phyloP scores from a whole-genome alignment of 2,797 vertebrate genomes.

The Epinephelus awoara region DNA sequence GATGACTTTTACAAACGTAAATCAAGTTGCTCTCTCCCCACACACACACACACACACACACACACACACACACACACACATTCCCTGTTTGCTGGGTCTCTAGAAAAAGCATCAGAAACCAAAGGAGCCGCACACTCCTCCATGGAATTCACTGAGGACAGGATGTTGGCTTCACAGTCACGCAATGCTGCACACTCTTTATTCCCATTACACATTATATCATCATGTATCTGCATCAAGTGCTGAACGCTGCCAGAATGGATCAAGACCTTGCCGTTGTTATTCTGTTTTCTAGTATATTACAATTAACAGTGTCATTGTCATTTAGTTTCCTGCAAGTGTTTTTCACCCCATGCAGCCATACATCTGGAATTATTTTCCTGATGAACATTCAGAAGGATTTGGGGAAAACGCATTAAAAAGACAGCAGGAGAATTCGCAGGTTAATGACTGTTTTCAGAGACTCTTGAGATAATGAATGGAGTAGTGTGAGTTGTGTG shows the following conservation, averaged over 20 bases:
- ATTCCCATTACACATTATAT: slow-evolving; percentile 70
- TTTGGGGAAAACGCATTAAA: background rate
- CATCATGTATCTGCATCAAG: slow-evolving; percentile 59
- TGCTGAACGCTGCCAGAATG: slow-evolving; percentile 28
- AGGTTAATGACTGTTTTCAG: background rate
- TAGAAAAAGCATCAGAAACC: slow-evolving; percentile 80
- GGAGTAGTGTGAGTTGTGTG: slow-evolving; percentile 12
- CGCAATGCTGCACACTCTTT: slow-evolving; percentile 72
- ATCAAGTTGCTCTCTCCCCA: slow-evolving; percentile 48
- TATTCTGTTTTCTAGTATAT: slow-evolving; percentile 7
- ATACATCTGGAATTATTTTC: slow-evolving; percentile 2
- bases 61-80: slow-evolving; percentile 32
- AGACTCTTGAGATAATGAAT: background rate
- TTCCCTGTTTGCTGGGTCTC: slow-evolving; percentile 61
- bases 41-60: slow-evolving; percentile 16
- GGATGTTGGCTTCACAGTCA: slow-evolving; percentile 83
- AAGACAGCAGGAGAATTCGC: background rate
- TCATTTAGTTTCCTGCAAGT: slow-evolving; percentile 10
- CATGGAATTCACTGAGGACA: slow-evolving; percentile 84
- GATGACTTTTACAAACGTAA: slow-evolving; percentile 77
- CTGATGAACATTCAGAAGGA: background rate
- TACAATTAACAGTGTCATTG: background rate
- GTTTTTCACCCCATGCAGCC: background rate
- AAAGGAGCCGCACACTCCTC: slow-evolving; percentile 80
- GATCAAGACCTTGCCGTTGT: slow-evolving; percentile 33